Percentiles rank a stretch among this genome's conserved stretches.
These are phyloP conservation scores for Parus major DNA, from an alignment of 2,113 vertebrate species.

Conservation along the genomic window DNA sequence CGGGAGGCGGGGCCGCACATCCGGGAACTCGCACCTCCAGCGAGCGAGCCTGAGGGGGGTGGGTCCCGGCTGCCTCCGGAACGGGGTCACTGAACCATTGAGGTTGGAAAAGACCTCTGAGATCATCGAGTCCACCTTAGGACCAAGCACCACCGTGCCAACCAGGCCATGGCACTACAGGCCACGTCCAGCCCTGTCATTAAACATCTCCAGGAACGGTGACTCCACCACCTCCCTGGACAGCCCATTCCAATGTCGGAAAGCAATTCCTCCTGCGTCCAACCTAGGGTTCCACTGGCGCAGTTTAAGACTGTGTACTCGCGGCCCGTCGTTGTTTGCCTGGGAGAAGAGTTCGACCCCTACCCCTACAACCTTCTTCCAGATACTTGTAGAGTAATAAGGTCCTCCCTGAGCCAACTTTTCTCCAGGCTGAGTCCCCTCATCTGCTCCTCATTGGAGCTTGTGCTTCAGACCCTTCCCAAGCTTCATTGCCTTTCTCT, in stretches of 20 bases:
- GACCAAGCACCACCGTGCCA: not conserved
- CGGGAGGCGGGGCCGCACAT: not conserved
- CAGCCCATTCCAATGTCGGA: not conserved
- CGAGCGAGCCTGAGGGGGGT: rapidly evolving
- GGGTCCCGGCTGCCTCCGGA: rapidly evolving
- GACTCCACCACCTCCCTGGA: no score
- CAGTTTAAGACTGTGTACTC: not conserved
- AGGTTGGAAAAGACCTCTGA: not conserved
- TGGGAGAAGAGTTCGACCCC: not conserved
- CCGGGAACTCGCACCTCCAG: not conserved
- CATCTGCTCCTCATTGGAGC: not conserved
- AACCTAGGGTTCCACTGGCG: not conserved
- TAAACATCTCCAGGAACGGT: not conserved
- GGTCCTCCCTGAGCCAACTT: not conserved
- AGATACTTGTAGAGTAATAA: not conserved
- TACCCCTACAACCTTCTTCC: not conserved
- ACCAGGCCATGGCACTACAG: not conserved
- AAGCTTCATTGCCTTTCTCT: not conserved
- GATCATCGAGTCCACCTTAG: not conserved
- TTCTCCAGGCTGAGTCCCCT: not conserved
- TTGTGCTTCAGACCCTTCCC: not conserved
- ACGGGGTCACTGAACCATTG: rapidly evolving
- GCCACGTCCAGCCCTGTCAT: not conserved
- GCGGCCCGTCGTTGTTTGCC: not conserved
- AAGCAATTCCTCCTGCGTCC: not conserved